These are phyloP conservation scores for Lindbergichthys nudifrons DNA, from an alignment of 2,797 vertebrate species.

Conservation along the genomic window DNA sequence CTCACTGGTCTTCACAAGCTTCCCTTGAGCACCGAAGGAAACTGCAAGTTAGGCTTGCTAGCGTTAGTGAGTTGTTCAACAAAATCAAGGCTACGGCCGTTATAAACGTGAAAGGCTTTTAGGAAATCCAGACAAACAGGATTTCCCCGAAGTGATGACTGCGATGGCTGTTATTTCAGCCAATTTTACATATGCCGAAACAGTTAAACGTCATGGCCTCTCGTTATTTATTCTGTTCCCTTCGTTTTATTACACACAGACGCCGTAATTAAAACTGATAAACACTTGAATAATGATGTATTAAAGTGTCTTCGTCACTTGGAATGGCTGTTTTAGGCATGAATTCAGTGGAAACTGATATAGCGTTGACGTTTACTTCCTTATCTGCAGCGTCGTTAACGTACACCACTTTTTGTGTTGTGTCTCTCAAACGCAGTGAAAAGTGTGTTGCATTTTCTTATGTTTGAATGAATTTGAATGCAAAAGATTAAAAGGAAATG, in stretches of 20 bases:
- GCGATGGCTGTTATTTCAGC: not conserved
- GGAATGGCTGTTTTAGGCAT: not conserved
- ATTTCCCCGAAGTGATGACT: not conserved
- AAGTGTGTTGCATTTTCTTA: not conserved
- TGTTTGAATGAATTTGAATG: conserved; percentile 44
- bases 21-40: conserved; percentile 50
- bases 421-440: not conserved
- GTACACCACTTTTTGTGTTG: not conserved
- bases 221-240: not conserved
- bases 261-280: not conserved
- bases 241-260: not conserved
- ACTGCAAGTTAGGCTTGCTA: conserved; percentile 40
- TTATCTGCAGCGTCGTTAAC: not conserved
- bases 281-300: not conserved
- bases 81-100: fast-evolving
- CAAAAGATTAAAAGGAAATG: not conserved
- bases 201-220: conserved; percentile 38
- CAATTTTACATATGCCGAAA: not conserved
- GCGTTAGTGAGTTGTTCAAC: not conserved
- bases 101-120: not conserved
- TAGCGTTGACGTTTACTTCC: conserved; percentile 11
- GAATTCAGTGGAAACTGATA: not conserved
- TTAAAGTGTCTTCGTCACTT: not conserved
- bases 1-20: conserved; percentile 31
- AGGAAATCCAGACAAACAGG: not conserved